Base-by-base conservation (phyloP, 2,797 vertebrate species). In the Pangasius krempfi region DNA sequence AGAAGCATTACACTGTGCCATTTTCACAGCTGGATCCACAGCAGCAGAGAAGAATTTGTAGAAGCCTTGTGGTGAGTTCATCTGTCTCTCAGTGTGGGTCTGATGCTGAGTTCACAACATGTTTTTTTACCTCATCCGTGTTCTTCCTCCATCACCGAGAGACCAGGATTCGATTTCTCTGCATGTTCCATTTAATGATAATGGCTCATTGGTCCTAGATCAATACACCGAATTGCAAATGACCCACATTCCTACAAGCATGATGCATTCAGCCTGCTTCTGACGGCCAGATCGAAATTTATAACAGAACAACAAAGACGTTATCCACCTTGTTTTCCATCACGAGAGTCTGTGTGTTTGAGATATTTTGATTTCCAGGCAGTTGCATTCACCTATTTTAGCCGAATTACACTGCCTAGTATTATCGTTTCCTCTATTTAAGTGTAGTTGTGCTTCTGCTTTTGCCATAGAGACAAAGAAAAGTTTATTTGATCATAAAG, bases 21-120 rank as follows among this genome's bases (percentile, higher is more conserved):
- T 82, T 62, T 82, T 62, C 80, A 60, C 80, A 81, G 79, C 56
- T 60, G 79, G 79, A 81, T 40, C 33, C 33, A 40, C 56, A 40
- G 56, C 80, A 44, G 56, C n/a, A 3, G 56, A 60, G 56, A 44
- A 40, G 33, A 44, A 58, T 62, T 14, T 44, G 33, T 44, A 62
- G 0, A 37, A 44, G 56, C 16, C 80, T 82, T 62, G 80, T 27
- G 33, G 56, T 16, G 62, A 80, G 62, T 88, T 88, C 75, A 80
- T 86, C 83, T 80, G 62, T 70, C 84, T 86, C 83, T 88, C 88
- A 58, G 84, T 80, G 62, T 85, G 88, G 14, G 62, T 50, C 64
- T 80, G 60, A 70, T 47, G 14, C 64, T 27, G 64, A 9, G 9
- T 44, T 37, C 62, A 58, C 5, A 5, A 37, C 83, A 88, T 7